Base-by-base conservation (phyloP, 2,797 vertebrate species). In the Amblyraja radiata region DNA sequence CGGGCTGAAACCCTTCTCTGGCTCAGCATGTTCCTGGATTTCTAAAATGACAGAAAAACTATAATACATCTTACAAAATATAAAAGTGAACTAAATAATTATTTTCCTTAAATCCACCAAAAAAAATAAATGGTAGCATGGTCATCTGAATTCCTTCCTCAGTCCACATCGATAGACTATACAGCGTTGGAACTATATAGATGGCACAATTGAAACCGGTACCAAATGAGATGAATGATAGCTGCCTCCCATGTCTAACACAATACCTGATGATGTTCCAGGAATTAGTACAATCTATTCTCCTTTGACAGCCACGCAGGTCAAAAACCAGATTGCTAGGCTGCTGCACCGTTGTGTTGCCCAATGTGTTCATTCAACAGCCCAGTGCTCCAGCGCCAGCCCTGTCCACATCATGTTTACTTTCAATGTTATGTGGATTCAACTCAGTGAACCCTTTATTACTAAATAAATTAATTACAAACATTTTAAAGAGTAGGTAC, bases 191-290 rank as follows among this genome's bases (percentile, higher is more conserved):
- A 6, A 65, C 14, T 63, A 63, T 63, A 16, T 32, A 32, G 61
- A 63, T 65, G 28, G 63, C 28, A 32, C 28, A 86, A 63, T 86
- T 86, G n/a, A 88, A 88, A 61, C 1, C 61, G 7, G 83, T n/a
- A 63, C n/a, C 63, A 88, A 88, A 65, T n/a, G 58, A 88, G 65
- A 88, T 28, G 10, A 88, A 65, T 88, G 61, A 16, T 16, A 88
- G 83, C 28, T 32, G 83, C 61, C 58, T 32, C 23, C 61, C 13
- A 88, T 39, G 63, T n/a, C 65, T 88, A 65, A 88, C 58, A 65
- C 63, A 88, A 11, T 61, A 84, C 28, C 54, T 88, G 83, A 32
- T 65, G 83, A 84, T 28, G 54, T 88, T 88, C 83, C 83, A 88
- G 83, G 83, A 88, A 88, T 65, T 36, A 63, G 16, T 65, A 88